Evolutionary conservation across 2,113 vertebrate species (phyloP).

Genomic region (Nematolebias whitei): DNA sequence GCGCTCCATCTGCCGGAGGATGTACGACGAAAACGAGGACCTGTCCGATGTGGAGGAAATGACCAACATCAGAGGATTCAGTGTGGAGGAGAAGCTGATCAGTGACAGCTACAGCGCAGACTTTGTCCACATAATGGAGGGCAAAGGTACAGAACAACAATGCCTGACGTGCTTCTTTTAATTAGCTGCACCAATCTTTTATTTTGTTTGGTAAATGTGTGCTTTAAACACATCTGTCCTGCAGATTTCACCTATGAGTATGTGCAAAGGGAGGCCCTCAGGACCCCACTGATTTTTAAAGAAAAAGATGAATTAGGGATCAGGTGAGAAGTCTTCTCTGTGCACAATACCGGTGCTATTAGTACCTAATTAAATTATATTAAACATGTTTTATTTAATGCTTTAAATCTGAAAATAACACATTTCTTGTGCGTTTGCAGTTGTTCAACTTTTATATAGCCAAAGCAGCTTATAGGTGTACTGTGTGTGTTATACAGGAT

Average conservation of each 20-base stretch:
- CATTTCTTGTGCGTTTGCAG: background rate
- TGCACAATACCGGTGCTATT: background rate
- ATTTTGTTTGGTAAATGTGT: too few relatives aligned
- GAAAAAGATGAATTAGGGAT: constrained; percentile 94
- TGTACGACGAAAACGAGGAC: constrained; percentile 95
- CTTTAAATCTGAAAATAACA: background rate
- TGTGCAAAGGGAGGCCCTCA: constrained; percentile 93
- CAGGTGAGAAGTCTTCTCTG: constrained; percentile 83
- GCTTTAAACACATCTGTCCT: constrained; percentile 22
- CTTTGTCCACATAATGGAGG: constrained; percentile 90
- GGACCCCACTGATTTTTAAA: constrained; percentile 91
- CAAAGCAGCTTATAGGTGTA: background rate
- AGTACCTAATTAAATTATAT: too few relatives aligned
- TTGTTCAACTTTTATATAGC: background rate
- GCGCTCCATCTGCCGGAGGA: constrained; percentile 90
- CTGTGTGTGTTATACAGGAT: background rate
- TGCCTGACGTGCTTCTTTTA: too few relatives aligned
- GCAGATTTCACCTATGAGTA: constrained; percentile 98
- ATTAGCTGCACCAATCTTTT: too few relatives aligned
- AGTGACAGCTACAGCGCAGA: constrained; percentile 85
- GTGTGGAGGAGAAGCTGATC: constrained; percentile 91
- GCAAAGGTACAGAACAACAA: constrained; percentile 92
- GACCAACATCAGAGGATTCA: constrained; percentile 90
- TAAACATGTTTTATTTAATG: too few relatives aligned
- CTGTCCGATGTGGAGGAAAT: constrained; percentile 96